A percentile compares a stretch with the other conserved stretches of the same genome.
Conservation (phyloP, 2,888 invertebrate genomes). For the Lottia gigantea region DNA sequence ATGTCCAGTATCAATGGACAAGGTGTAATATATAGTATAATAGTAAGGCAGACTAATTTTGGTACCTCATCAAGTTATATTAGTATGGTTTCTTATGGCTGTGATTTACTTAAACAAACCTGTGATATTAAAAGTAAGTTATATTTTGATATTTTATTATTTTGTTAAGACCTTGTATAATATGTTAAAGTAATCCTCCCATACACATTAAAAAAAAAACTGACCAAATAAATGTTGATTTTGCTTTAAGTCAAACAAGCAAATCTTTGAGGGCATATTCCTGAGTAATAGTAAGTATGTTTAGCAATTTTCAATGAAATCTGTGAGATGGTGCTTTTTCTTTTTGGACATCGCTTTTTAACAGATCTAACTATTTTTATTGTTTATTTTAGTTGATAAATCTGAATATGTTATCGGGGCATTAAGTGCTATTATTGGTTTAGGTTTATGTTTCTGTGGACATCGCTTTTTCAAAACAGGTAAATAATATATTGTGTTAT, state of each 20-base stretch:
- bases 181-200: no score
- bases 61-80: slow-evolving; percentile 73
- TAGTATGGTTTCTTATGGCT: slow-evolving; percentile 77
- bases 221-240: no score
- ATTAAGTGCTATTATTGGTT: slow-evolving; percentile 71
- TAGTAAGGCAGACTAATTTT: slow-evolving; percentile 41
- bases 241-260: no score
- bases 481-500: slow-evolving; percentile 38
- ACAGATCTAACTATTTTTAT: no score
- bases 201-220: no score
- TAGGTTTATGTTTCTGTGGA: slow-evolving; percentile 76
- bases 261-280: no score
- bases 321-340: no score
- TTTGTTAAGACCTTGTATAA: no score
- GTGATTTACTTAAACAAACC: slow-evolving; percentile 70
- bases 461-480: slow-evolving; percentile 74
- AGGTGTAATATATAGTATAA: slow-evolving; percentile 56
- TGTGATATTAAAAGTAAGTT: slow-evolving; percentile 53
- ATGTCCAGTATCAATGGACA: slow-evolving; percentile 53
- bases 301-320: no score
- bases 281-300: no score
- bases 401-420: slow-evolving; percentile 39
- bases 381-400: slow-evolving; percentile 32
- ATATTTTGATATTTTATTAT: neutral
- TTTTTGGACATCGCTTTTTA: no score